These are phyloP conservation scores for Etheostoma cragini DNA, from an alignment of 2,113 vertebrate species.

Conservation along the genomic window DNA sequence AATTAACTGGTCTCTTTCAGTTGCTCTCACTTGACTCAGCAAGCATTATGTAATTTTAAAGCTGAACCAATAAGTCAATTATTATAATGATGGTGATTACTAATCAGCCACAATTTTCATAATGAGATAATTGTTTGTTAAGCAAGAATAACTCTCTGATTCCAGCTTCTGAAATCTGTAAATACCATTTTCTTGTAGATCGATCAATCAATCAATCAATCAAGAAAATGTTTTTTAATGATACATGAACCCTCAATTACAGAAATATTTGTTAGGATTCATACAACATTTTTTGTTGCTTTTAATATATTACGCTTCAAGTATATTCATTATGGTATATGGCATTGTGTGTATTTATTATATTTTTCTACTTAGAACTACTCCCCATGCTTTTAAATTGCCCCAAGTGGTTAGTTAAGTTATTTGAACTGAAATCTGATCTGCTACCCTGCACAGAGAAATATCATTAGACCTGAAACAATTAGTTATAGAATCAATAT, in stretches of 20 bases:
- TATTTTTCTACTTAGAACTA: too few species aligned
- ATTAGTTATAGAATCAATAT: background rate
- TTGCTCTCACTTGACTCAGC: background rate
- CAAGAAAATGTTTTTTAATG: too few species aligned
- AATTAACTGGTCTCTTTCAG: constrained; percentile 6
- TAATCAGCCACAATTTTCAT: background rate
- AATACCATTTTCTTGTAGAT: background rate
- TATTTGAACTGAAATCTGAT: background rate
- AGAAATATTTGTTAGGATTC: too few species aligned
- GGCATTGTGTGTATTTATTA: too few species aligned
- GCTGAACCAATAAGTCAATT: background rate
- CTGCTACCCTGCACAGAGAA: background rate
- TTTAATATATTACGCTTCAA: too few species aligned
- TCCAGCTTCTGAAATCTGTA: background rate
- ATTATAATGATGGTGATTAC: background rate
- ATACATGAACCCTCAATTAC: too few species aligned
- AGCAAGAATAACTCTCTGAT: background rate
- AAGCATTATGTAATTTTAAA: background rate
- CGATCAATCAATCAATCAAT: background rate
- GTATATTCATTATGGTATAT: too few species aligned
- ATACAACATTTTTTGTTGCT: too few species aligned
- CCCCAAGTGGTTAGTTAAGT: too few species aligned
- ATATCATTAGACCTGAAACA: background rate
- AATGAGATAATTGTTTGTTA: background rate
- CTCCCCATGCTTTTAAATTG: too few species aligned